phyloP scores from a whole-genome alignment of 1,140 invertebrate genomes.

The Monochamus saltuarius region DNA sequence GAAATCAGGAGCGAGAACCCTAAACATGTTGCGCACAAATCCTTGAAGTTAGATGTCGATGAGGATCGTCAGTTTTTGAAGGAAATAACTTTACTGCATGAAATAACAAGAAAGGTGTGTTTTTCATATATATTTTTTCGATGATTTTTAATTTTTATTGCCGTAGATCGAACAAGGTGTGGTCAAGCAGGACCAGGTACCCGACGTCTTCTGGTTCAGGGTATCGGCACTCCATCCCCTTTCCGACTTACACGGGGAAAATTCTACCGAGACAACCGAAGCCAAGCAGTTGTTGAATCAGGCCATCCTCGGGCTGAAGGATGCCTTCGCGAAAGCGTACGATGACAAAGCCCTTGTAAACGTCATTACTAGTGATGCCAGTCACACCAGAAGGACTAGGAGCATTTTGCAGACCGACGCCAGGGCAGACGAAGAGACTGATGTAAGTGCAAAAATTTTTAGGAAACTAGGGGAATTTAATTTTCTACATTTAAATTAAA shows the following conservation, averaged over 20 bases:
- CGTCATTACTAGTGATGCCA: conserved; percentile 65
- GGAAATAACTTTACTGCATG: conserved; percentile 63
- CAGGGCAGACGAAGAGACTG: neutral
- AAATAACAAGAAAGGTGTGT: conserved; percentile 60
- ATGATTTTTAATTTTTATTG: conserved; percentile 28
- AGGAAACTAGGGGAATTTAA: neutral
- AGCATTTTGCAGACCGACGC: conserved; percentile 30
- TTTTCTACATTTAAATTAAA: no score
- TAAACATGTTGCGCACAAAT: conserved; percentile 51
- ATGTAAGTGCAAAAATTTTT: conserved; percentile 22
- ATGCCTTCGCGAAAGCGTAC: conserved; percentile 66
- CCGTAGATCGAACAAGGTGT: conserved; percentile 53
- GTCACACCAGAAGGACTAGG: conserved; percentile 56
- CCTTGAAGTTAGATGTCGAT: conserved; percentile 60
- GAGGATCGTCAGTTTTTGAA: conserved; percentile 67
- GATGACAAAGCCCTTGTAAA: conserved; percentile 67
- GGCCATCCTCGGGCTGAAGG: conserved; percentile 57
- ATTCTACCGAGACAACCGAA: conserved; percentile 66
- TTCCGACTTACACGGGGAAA: conserved; percentile 65
- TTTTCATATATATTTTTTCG: no score
- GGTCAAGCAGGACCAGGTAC: conserved; percentile 57
- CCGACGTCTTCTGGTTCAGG: conserved; percentile 69
- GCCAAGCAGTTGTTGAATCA: conserved; percentile 65
- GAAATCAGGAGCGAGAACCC: conserved; percentile 54
- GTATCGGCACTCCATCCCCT: conserved; percentile 63